Percentiles rank a stretch among this genome's conserved stretches.
Evolutionary conservation across 2,797 vertebrate species (phyloP).

Genomic region (Liparis tanakae): DNA sequence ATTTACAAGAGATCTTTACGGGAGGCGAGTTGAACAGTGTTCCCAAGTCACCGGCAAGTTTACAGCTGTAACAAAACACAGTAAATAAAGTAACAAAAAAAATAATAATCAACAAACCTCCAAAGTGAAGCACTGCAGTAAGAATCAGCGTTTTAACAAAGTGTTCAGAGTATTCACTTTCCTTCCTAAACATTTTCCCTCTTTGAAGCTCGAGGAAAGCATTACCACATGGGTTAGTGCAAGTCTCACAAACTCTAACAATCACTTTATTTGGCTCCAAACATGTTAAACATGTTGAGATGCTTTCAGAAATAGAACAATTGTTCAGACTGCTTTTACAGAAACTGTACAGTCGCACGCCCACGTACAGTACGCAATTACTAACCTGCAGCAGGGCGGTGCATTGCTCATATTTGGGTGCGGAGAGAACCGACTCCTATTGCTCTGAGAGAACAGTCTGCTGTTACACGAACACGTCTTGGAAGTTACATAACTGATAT

Average conservation of each 20-base stretch:
- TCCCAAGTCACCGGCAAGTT: conserved; percentile 50
- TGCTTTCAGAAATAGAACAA: conserved; percentile 49
- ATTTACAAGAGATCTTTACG: conserved; percentile 72
- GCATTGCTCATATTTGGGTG: conserved; percentile 37
- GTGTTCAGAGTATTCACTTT: conserved; percentile 57
- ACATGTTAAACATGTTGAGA: conserved; percentile 19
- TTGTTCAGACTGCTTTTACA: conserved; percentile 18
- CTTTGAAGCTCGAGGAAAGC: conserved; percentile 41
- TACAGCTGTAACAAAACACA: conserved; percentile 68
- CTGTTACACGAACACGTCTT: conserved; percentile 36
- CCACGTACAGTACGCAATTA: conserved; percentile 6
- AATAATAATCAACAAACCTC: conserved; percentile 36
- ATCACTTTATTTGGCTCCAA: conserved; percentile 33
- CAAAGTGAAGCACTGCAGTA: conserved; percentile 45
- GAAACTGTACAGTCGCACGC: conserved; percentile 42
- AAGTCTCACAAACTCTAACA: conserved; percentile 29
- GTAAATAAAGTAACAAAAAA: conserved; percentile 40
- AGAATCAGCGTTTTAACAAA: conserved; percentile 51
- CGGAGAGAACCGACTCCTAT: conserved; percentile 47
- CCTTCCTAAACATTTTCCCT: conserved; percentile 36
- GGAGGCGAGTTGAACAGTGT: conserved; percentile 32
- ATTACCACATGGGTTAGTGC: conserved; percentile 19
- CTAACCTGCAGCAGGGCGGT: conserved; percentile 27
- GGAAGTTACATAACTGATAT: conserved; percentile 55
- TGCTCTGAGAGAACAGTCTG: conserved; percentile 63